Percentiles rank a stretch among this genome's conserved stretches.
phyloP scores from a whole-genome alignment of 2,797 vertebrate species.

The Xerus rutilus region DNA sequence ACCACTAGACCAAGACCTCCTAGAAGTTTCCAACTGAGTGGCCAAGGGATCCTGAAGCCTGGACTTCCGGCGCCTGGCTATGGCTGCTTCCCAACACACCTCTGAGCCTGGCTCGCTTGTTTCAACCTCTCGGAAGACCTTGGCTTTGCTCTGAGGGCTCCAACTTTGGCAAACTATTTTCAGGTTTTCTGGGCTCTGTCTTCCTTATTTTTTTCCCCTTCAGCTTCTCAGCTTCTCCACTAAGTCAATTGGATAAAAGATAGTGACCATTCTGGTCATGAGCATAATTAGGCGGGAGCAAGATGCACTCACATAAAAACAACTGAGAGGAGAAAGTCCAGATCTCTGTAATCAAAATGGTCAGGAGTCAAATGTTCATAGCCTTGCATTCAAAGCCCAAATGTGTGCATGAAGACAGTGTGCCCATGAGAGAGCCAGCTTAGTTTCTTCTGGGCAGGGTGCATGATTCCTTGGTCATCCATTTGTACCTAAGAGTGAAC shows the following conservation, averaged over 20 bases:
- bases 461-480: constrained; percentile 53
- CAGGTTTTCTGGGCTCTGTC: neutral
- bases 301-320: constrained; percentile 63
- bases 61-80: too few relatives aligned
- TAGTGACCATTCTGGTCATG: constrained; percentile 61
- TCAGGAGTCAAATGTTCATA: constrained; percentile 55
- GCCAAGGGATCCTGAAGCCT: neutral
- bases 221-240: constrained; percentile 73
- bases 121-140: neutral
- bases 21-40: neutral
- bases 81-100: neutral
- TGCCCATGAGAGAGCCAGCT: neutral
- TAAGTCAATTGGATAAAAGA: constrained; percentile 39
- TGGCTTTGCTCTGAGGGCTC: neutral
- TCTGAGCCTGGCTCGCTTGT: neutral
- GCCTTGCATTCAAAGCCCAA: constrained; percentile 32
- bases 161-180: constrained; percentile 15
- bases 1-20: neutral
- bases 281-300: constrained; percentile 55
- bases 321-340: constrained; percentile 45
- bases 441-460: constrained; percentile 33
- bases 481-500: constrained; percentile 59
- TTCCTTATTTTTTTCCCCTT: constrained; percentile 6
- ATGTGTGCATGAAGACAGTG: neutral
- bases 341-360: constrained; percentile 46